Evolutionary conservation across 2,888 invertebrate species (phyloP), one percentile per base, ranked within the genome.

Genomic region (Amiota communis): DNA sequence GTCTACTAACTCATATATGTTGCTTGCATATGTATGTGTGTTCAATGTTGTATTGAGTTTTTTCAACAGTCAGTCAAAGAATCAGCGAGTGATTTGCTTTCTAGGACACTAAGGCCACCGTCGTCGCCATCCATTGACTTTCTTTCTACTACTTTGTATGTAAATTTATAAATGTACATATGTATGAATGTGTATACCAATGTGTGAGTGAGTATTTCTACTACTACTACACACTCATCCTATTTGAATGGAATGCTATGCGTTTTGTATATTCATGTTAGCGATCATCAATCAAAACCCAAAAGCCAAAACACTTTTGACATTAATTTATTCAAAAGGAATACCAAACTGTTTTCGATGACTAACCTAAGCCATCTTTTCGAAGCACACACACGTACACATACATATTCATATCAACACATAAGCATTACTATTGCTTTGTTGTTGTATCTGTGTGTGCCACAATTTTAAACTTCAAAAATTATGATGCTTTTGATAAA

Each of bases 271-370:
- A 65, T 70, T 74, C 70, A 72, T 69, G 70, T 69, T 79, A 74
- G 80, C 82, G 84, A 84, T 86, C 85, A 88, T 89, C 89, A 88
- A 88, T 88, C 89, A 88, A 88, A 87, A 86, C 87, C 36, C 86
- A 88, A 86, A 81, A 78, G 74, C 78, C 81, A 87, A 87, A 87
- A 83, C 82, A 84, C 82, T 88, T 88, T 83, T 89, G 88, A 88
- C 89, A 86, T 87, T 87, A 88, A 88, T 88, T 88, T 88, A 89
- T 88, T 88, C 88, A 89, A 86, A 86, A 81, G 85, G 83, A 83
- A 81, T 84, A 81, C 85, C 8, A 81, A 84, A 81, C 82, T 82
- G 83, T 78, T 79, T 79, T 76, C 79, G 79, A 77, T 8, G n/a
- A 48, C 67, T 10, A 46, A 49, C 49, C 17, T 15, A 67, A 36